Percentiles rank a stretch among this genome's conserved stretches.
phyloP scores from a whole-genome alignment of 1,140 invertebrate genomes.

The Teleogryllus occipitalis region DNA sequence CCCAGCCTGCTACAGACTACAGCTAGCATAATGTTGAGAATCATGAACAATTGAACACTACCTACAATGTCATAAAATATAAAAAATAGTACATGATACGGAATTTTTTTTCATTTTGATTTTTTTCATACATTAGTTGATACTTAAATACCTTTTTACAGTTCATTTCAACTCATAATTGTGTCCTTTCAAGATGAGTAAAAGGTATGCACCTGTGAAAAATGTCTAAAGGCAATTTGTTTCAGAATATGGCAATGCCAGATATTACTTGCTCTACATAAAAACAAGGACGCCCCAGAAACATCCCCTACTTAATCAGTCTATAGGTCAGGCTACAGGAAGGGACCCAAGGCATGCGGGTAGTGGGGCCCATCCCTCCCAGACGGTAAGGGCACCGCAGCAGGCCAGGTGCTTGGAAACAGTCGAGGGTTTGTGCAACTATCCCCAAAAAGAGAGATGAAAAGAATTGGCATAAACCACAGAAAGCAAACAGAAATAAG shows the following conservation, averaged over 20 bases:
- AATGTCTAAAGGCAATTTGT: background rate
- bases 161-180: constrained; percentile 8
- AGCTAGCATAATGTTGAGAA: constrained; percentile 14
- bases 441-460: too few species aligned
- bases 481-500: too few species aligned
- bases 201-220: constrained; percentile 7
- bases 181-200: constrained; percentile 6
- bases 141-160: constrained; percentile 17
- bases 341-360: background rate
- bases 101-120: constrained; percentile 14
- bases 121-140: constrained; percentile 14
- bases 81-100: constrained; percentile 23
- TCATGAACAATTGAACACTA: constrained; percentile 20
- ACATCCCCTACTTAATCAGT: background rate
- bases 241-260: background rate
- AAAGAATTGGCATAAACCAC: too few species aligned
- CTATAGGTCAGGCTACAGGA: background rate
- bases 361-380: too few species aligned
- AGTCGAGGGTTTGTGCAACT: too few species aligned
- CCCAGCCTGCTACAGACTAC: constrained; percentile 15
- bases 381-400: too few species aligned
- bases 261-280: background rate
- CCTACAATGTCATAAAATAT: constrained; percentile 21
- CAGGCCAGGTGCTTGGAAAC: too few species aligned
- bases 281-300: background rate